Percentiles rank a stretch among this genome's conserved stretches.
These are phyloP conservation scores for Nestor notabilis DNA, from an alignment of 2,113 vertebrate species.

Conservation along the genomic window DNA sequence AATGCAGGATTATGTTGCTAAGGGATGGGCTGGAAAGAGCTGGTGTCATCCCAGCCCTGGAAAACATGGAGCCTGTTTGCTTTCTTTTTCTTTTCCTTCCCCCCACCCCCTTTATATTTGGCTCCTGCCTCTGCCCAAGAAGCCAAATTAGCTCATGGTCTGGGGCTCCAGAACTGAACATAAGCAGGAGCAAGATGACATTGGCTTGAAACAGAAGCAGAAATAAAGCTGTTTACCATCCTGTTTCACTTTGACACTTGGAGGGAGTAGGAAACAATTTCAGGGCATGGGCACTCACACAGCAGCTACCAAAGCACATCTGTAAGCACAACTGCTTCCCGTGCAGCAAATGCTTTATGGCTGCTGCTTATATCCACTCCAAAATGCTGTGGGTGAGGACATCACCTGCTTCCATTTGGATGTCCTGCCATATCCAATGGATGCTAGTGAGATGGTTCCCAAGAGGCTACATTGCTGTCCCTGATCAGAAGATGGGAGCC, in stretches of 20 bases:
- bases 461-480: neutral
- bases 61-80: neutral
- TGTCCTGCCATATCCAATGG: neutral
- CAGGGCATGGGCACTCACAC: neutral
- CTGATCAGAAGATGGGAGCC: neutral
- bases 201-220: slow-evolving; percentile 11
- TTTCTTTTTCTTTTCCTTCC: neutral
- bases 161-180: slow-evolving; percentile 14
- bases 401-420: neutral
- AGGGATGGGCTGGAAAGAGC: neutral
- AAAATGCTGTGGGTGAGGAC: fast-evolving
- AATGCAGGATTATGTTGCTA: neutral
- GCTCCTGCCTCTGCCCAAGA: neutral
- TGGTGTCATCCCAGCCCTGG: neutral
- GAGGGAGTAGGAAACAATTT: neutral
- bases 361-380: neutral
- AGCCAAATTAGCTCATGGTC: slow-evolving; percentile 65
- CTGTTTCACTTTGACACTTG: neutral
- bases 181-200: neutral
- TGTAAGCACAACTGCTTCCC: neutral
- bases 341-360: neutral
- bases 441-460: neutral
- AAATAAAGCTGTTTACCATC: neutral
- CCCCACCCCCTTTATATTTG: neutral
- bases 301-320: neutral